Percentiles rank a stretch among this genome's conserved stretches.
phyloP scores from a whole-genome alignment of 2,888 invertebrate genomes.

The Drosophila kambysellisi region DNA sequence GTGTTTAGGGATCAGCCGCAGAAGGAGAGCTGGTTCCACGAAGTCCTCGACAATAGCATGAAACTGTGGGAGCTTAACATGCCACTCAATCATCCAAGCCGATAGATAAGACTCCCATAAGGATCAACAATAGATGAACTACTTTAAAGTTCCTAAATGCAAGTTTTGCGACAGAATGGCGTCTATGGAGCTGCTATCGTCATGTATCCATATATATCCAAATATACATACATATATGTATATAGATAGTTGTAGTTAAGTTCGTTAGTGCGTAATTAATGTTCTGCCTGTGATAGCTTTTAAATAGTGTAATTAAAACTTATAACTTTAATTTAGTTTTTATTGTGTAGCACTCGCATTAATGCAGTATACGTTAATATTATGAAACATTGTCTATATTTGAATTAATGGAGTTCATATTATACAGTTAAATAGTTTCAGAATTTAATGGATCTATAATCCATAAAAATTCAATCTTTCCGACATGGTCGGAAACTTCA shows the following conservation, averaged over 20 bases:
- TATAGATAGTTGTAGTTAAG: conserved; percentile 55
- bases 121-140: conserved; percentile 28
- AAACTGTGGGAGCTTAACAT: conserved; percentile 96
- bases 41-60: conserved; percentile 95
- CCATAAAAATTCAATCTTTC: background rate
- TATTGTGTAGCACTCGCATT: conserved; percentile 15
- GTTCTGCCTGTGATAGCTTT: conserved; percentile 82
- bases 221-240: conserved; percentile 4
- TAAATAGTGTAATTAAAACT: conserved; percentile 70
- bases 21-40: conserved; percentile 93
- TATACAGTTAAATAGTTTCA: background rate
- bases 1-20: conserved; percentile 91
- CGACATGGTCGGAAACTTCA: background rate
- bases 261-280: conserved; percentile 69
- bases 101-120: conserved; percentile 22
- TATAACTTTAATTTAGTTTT: conserved; percentile 29
- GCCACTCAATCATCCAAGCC: conserved; percentile 75
- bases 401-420: background rate
- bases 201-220: conserved; percentile 24
- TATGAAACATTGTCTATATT: background rate
- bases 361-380: conserved; percentile 19
- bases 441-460: background rate
- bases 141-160: conserved; percentile 69
- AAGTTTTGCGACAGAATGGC: conserved; percentile 33
- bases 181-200: conserved; percentile 35